phyloP scores from a whole-genome alignment of 2,797 vertebrate genomes.

The Arnoldichthys spilopterus region DNA sequence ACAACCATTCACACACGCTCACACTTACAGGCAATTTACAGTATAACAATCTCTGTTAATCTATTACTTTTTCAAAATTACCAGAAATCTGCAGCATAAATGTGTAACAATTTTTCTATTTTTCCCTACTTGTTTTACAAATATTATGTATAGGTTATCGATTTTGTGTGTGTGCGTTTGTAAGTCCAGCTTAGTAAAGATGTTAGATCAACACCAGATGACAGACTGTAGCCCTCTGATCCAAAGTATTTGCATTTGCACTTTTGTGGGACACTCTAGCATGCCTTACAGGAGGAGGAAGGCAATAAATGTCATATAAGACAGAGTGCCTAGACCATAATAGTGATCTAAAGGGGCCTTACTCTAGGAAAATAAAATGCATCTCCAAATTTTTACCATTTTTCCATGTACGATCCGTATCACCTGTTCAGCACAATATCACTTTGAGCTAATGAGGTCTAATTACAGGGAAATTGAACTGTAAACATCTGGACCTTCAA shows the following conservation, averaged over 20 bases:
- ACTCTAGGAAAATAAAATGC: slow-evolving; percentile 8
- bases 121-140: no score
- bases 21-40: no score
- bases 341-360: slow-evolving; percentile 9
- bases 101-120: no score
- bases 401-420: slow-evolving; percentile 35
- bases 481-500: slow-evolving; percentile 62
- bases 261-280: neutral
- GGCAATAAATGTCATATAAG: slow-evolving; percentile 15
- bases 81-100: no score
- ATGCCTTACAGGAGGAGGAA: neutral
- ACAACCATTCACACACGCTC: no score
- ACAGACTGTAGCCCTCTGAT: neutral
- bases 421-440: slow-evolving; percentile 50
- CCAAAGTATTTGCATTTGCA: neutral
- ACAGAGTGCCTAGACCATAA: neutral
- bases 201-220: neutral
- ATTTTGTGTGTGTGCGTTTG: no score
- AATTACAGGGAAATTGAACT: slow-evolving; percentile 61
- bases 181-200: neutral
- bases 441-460: slow-evolving; percentile 59
- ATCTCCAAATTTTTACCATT: slow-evolving; percentile 45
- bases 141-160: no score
- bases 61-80: no score
- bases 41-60: no score